Evolutionary conservation across 2,888 invertebrate species (phyloP).

Genomic region (Luperina testacea): DNA sequence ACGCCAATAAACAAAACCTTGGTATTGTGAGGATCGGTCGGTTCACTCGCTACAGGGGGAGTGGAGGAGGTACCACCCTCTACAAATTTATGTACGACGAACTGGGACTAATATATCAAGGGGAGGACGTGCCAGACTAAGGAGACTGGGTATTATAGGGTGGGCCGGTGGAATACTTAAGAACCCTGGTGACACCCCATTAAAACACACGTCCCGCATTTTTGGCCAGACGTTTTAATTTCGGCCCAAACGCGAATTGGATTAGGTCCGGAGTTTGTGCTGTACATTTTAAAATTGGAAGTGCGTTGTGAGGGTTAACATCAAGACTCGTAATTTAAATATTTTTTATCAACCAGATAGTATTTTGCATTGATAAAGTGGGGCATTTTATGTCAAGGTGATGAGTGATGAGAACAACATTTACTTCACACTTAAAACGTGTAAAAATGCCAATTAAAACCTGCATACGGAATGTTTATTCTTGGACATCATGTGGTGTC

Average conservation of each 20-base stretch:
- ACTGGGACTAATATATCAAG: slow-evolving; percentile 90
- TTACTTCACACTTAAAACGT: slow-evolving; percentile 34
- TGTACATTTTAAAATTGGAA: slow-evolving; percentile 67
- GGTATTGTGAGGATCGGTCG: slow-evolving; percentile 87
- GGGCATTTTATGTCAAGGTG: slow-evolving; percentile 54
- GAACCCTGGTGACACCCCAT: slow-evolving; percentile 90
- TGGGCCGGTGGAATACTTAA: slow-evolving; percentile 90
- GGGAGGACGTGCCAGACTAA: slow-evolving; percentile 90
- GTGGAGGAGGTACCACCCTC: slow-evolving; percentile 83
- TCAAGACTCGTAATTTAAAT: slow-evolving; percentile 57
- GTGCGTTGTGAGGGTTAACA: slow-evolving; percentile 57
- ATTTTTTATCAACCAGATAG: slow-evolving; percentile 52
- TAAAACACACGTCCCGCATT: slow-evolving; percentile 89
- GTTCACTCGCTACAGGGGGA: slow-evolving; percentile 77
- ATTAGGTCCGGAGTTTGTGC: slow-evolving; percentile 69
- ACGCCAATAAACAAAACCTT: slow-evolving; percentile 88
- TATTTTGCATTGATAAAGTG: slow-evolving; percentile 39
- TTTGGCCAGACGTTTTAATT: slow-evolving; percentile 89
- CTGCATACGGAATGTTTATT: slow-evolving; percentile 21
- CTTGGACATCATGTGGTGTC: slow-evolving; percentile 17
- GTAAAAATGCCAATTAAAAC: slow-evolving; percentile 50
- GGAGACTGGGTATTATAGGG: slow-evolving; percentile 90
- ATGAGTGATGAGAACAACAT: slow-evolving; percentile 23
- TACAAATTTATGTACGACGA: slow-evolving; percentile 90
- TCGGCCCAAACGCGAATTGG: slow-evolving; percentile 77